Percentiles rank a stretch among this genome's conserved stretches.
Evolutionary conservation across 2,797 vertebrate species (phyloP).

Genomic region (Eulemur mongoz): DNA sequence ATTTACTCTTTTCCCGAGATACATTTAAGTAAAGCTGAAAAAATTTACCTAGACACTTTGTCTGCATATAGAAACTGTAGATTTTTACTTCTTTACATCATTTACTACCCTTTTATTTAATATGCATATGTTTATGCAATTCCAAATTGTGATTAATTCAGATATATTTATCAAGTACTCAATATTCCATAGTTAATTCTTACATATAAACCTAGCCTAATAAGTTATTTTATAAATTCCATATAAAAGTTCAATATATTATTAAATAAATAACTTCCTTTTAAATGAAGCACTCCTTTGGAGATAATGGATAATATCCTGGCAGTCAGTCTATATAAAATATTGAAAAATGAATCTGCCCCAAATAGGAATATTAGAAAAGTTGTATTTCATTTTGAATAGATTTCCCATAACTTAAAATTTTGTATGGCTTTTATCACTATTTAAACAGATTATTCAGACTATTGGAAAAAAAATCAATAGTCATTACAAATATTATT

Average conservation of each 20-base stretch:
- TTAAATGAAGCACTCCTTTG: not conserved
- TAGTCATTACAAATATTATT: slow-evolving; percentile 80
- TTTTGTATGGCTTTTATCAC: not conserved
- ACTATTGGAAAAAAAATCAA: slow-evolving; percentile 74
- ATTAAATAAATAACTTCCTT: not conserved
- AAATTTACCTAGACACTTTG: not conserved
- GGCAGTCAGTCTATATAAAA: not conserved
- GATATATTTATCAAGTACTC: not conserved
- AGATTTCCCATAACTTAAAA: slow-evolving; percentile 44
- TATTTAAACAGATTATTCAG: slow-evolving; percentile 46
- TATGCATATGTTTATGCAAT: not conserved
- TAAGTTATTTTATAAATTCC: not conserved
- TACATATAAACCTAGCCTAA: not conserved
- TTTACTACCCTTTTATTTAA: not conserved
- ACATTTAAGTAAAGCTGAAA: not conserved
- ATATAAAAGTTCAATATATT: not conserved
- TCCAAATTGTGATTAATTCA: not conserved
- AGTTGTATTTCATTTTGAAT: slow-evolving; percentile 34
- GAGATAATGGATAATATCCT: not conserved
- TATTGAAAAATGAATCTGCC: not conserved
- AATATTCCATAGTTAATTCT: not conserved
- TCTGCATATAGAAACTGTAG: not conserved
- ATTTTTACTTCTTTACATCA: not conserved
- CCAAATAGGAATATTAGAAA: not conserved
- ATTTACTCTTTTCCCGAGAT: not conserved